Percentiles rank a stretch among this genome's conserved stretches.
These are phyloP conservation scores for Mus spicilegus DNA, from an alignment of 2,113 vertebrate species.

Conservation along the genomic window DNA sequence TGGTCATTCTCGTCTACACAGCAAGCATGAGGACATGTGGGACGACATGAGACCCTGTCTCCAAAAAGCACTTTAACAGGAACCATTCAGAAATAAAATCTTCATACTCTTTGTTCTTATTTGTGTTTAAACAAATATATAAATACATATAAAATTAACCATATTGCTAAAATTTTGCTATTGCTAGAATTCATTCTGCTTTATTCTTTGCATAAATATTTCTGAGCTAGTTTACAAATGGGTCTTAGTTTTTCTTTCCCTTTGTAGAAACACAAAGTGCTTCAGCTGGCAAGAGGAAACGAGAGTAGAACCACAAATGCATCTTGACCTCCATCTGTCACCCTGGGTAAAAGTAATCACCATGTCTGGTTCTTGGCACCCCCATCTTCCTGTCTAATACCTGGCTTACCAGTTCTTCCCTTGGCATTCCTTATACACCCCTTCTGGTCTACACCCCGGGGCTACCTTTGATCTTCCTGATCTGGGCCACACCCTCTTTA, in stretches of 20 bases:
- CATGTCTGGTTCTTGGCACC: neutral
- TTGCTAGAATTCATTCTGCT: neutral
- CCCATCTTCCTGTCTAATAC: neutral
- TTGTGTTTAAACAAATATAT: conserved; percentile 23
- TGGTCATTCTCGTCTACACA: neutral
- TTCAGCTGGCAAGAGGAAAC: conserved; percentile 9
- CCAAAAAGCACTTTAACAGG: neutral
- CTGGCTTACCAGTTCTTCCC: neutral
- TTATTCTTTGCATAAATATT: conserved; percentile 58
- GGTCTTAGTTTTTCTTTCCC: neutral
- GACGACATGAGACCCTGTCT: neutral
- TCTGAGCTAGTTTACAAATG: neutral
- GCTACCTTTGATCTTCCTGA: neutral
- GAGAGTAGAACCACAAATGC: neutral
- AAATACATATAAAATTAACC: neutral
- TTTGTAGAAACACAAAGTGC: conserved; percentile 19
- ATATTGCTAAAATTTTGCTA: neutral
- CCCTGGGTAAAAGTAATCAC: neutral
- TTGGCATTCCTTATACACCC: neutral
- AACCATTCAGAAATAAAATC: neutral
- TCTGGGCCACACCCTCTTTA: neutral
- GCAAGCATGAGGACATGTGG: neutral
- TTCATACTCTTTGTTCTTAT: conserved; percentile 6
- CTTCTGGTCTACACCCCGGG: neutral
- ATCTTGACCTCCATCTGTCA: neutral